Evolutionary conservation across 2,113 vertebrate genomes (phyloP).

Genomic region (Syngnathus scovelli): DNA sequence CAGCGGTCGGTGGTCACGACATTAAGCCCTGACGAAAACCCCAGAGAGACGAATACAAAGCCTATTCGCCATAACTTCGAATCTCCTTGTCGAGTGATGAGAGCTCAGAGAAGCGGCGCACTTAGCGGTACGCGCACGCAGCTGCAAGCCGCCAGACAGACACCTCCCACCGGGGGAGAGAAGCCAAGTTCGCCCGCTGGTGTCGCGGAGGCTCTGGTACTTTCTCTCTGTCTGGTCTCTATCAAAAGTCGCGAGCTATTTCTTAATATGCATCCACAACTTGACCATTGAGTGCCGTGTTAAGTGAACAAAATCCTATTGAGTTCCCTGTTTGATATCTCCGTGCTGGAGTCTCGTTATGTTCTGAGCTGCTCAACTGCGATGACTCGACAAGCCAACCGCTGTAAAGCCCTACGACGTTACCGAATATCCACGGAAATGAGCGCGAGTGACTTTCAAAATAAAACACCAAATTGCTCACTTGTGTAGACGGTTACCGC

Average conservation of each 20-base stretch:
- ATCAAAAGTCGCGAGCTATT: conserved; percentile 23
- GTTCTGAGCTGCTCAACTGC: conserved; percentile 37
- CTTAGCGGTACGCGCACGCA: conserved; percentile 17
- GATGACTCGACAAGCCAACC: conserved; percentile 58
- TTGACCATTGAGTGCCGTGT: neutral
- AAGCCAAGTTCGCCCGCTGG: conserved; percentile 47
- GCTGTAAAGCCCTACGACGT: neutral
- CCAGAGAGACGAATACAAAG: conserved; percentile 11
- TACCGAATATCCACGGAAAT: conserved; percentile 4
- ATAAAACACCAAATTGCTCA: conserved; percentile 15
- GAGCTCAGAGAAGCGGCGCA: neutral
- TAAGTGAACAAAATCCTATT: conserved; percentile 28
- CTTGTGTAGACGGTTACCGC: neutral
- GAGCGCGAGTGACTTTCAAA: conserved; percentile 18
- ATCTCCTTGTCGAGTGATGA: neutral
- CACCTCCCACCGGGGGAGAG: conserved; percentile 43
- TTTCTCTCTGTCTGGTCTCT: conserved; percentile 29
- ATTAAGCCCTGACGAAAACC: conserved; percentile 42
- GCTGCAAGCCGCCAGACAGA: conserved; percentile 33
- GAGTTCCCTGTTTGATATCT: conserved; percentile 25
- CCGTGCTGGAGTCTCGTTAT: conserved; percentile 20
- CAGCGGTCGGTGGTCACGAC: conserved; percentile 49
- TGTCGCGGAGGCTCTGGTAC: conserved; percentile 34
- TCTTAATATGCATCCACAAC: neutral
- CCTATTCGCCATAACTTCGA: neutral